Base-by-base conservation (phyloP, 2,888 invertebrate genomes). In the Phasia obesa region DNA sequence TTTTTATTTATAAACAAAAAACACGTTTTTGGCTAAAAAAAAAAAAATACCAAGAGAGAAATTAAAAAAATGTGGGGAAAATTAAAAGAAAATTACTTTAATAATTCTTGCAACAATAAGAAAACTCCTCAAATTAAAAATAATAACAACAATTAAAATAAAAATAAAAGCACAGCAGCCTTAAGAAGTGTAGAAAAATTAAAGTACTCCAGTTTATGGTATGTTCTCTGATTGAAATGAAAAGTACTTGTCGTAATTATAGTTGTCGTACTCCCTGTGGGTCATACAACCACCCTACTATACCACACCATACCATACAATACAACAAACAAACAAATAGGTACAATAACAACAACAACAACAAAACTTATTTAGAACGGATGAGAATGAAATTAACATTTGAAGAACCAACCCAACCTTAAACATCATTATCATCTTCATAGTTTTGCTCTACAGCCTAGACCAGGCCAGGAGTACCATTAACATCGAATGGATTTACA, bases 181-280 rank as follows among this genome's bases (percentile, higher is more conserved):
- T 51, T 38, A 31, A 23, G 35, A 31, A 70, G 53, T 6, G 17
- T 49, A 70, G 47, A 47, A 53, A 53, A 65, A 21, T 5, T 38
- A 64, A 51, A 73, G 35, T 57, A 35, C 49, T 59, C 23, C 35
- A 27, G 27, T 47, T 44, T 31, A 62, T 11, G 47, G 47, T 25
- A 44, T 62, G 42, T 62, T 42, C 53, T 73, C 42, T 15, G 17
- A 64, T 53, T 21, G 55, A 55, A 75, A 55, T 65, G 55, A 65
- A 75, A 57, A 65, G 74, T 75, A 49, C 74, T 75, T 75, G 64
- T 47, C 25, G 55, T 75, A 57, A 74, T 35, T 57, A 53, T 62
- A 62, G 9, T 38, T 15, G 27, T 53, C 47, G 53, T 23, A 19
- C 51, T 53, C 60, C n/a, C 67, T 27, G 62, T 62, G 42, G 42